These are phyloP conservation scores for Colossoma macropomum DNA, from an alignment of 2,113 vertebrate species.

Conservation along the genomic window DNA sequence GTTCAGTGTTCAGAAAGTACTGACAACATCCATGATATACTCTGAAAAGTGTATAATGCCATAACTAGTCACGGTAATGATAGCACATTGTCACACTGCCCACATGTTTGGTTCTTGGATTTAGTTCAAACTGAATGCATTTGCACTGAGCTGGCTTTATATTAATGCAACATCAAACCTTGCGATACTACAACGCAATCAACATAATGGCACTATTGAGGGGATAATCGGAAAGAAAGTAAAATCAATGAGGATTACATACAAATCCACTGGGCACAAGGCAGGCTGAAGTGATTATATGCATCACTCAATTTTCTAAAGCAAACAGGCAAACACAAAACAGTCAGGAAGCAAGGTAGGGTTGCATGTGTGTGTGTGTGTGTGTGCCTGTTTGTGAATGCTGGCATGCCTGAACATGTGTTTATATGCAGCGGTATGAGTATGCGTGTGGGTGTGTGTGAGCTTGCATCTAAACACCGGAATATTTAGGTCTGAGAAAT, in stretches of 20 bases:
- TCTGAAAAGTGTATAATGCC: background rate
- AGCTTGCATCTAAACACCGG: constrained; percentile 15
- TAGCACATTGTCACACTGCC: background rate
- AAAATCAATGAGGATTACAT: constrained; percentile 55
- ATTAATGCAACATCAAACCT: constrained; percentile 18
- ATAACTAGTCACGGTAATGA: background rate
- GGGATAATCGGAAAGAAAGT: constrained; percentile 14
- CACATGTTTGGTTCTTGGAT: background rate
- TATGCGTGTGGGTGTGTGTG: background rate
- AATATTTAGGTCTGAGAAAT: background rate
- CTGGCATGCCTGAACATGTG: background rate
- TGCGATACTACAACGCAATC: constrained; percentile 10
- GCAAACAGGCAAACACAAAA: constrained; percentile 48
- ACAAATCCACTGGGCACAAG: constrained; percentile 50
- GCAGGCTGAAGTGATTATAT: constrained; percentile 52
- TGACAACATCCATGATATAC: too few species aligned
- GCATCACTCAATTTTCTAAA: constrained; percentile 49
- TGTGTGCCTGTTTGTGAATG: background rate
- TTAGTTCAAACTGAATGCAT: background rate
- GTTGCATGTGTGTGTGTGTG: constrained; percentile 22
- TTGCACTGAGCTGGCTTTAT: background rate
- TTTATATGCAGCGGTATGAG: constrained; percentile 10
- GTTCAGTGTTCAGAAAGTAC: too few species aligned
- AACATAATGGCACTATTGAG: constrained; percentile 21
- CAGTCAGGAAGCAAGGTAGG: constrained; percentile 31